Evolutionary conservation across 2,888 invertebrate genomes (phyloP).

Genomic region (Rhimphoctona megacephalus): DNA sequence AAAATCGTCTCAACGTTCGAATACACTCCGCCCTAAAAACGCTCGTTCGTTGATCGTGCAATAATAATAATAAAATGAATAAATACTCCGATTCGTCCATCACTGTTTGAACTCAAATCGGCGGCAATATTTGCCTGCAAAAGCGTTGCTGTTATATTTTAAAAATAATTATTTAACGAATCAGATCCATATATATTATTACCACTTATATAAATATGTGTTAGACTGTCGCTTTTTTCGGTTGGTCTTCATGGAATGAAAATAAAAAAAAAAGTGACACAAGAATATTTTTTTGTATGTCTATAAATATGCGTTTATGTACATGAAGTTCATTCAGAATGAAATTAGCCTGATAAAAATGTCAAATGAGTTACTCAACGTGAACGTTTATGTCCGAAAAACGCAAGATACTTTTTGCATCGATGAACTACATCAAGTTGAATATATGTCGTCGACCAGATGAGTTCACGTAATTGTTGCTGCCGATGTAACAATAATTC

Average conservation of each 20-base stretch:
- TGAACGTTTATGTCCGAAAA: background rate
- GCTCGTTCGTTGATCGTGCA: slow-evolving; percentile 35
- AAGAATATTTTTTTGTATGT: background rate
- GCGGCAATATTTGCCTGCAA: background rate
- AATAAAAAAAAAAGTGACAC: slow-evolving; percentile 18
- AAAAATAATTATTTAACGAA: slow-evolving; percentile 2
- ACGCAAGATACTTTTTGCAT: slow-evolving; percentile 1
- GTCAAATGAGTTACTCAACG: background rate
- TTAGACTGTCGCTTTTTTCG: slow-evolving; percentile 12
- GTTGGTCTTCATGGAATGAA: background rate
- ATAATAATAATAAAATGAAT: slow-evolving; percentile 18
- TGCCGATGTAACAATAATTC: slow-evolving; percentile 74
- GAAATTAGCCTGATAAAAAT: slow-evolving; percentile 24
- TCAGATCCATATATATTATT: slow-evolving; percentile 31
- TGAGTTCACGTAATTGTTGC: slow-evolving; percentile 77
- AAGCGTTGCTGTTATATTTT: slow-evolving; percentile 12
- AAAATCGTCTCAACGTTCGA: slow-evolving; percentile 88
- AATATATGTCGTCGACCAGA: slow-evolving; percentile 69
- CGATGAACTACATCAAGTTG: slow-evolving; percentile 34
- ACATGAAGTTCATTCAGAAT: slow-evolving; percentile 11
- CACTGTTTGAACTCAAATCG: slow-evolving; percentile 7
- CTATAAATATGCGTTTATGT: background rate
- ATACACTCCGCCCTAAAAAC: slow-evolving; percentile 86
- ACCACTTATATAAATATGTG: slow-evolving; percentile 42
- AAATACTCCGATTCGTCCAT: slow-evolving; percentile 19